Conservation (phyloP, 1,140 invertebrate species). For the Bursaphelenchus mucronatus region DNA sequence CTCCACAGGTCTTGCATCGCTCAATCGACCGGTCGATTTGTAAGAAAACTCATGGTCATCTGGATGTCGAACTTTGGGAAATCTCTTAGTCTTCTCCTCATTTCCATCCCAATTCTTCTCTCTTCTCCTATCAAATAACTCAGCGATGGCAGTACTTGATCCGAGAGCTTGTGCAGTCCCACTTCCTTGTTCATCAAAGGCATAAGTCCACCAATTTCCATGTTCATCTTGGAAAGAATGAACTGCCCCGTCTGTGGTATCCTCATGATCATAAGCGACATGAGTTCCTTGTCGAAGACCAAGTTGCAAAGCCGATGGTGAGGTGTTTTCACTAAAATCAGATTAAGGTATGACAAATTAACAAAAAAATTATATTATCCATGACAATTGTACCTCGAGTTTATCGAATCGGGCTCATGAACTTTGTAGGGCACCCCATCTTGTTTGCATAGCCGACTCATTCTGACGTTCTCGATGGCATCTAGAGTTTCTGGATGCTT, state of each 20-base stretch:
- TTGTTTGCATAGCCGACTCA: slow-evolving; percentile 39
- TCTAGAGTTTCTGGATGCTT: slow-evolving; percentile 59
- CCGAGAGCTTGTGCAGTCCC: slow-evolving; percentile 56
- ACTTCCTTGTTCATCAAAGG: slow-evolving; percentile 73
- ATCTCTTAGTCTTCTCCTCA: neutral
- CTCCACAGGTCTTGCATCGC: too few relatives aligned
- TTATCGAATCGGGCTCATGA: neutral
- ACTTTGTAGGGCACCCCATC: neutral
- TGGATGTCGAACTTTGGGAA: too few relatives aligned
- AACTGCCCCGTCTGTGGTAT: slow-evolving; percentile 78
- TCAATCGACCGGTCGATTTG: too few relatives aligned
- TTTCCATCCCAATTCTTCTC: neutral
- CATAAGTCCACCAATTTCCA: slow-evolving; percentile 73
- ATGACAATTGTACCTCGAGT: neutral
- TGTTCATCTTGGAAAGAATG: slow-evolving; percentile 67
- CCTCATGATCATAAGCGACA: slow-evolving; percentile 77
- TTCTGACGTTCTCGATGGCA: slow-evolving; percentile 55
- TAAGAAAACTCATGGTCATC: too few relatives aligned
- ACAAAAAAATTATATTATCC: neutral
- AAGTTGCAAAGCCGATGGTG: slow-evolving; percentile 1
- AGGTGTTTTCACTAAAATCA: too few relatives aligned
- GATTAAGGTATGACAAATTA: too few relatives aligned
- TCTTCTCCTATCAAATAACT: slow-evolving; percentile 34
- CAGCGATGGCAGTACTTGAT: slow-evolving; percentile 41
- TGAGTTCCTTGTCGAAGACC: slow-evolving; percentile 65